Percentiles rank a stretch among this genome's conserved stretches.
Conservation (phyloP, 92 coral and sea anemone genomes). For the Phenganax subtilis region DNA sequence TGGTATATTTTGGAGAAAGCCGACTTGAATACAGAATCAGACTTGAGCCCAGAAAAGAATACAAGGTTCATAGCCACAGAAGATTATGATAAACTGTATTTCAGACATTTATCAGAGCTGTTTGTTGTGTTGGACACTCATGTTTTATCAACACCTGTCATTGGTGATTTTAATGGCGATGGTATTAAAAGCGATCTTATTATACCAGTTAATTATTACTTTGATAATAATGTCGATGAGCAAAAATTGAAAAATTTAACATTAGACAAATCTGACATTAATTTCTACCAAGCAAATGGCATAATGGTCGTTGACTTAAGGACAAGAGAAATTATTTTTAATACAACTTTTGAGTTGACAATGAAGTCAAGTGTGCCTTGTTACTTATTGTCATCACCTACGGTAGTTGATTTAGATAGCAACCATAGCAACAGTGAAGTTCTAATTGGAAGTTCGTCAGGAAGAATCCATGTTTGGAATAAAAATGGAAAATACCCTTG, state of each 20-base stretch:
- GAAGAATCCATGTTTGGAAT: slow-evolving; percentile 50
- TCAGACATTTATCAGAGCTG: not conserved
- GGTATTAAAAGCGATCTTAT: slow-evolving; percentile 74
- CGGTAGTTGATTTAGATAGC: slow-evolving; percentile 50
- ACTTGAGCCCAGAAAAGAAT: slow-evolving; percentile 14
- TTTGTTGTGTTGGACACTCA: slow-evolving; percentile 78
- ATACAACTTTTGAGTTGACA: slow-evolving; percentile 63
- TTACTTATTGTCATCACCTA: slow-evolving; percentile 57
- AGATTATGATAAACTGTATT: not conserved
- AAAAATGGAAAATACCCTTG: slow-evolving; percentile 59
- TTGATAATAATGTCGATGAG: slow-evolving; percentile 48
- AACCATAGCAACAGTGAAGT: slow-evolving; percentile 25
- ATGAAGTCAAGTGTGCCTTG: slow-evolving; percentile 72
- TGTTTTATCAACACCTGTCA: slow-evolving; percentile 81
- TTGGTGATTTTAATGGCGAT: slow-evolving; percentile 77
- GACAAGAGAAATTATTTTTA: slow-evolving; percentile 47
- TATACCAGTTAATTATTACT: slow-evolving; percentile 77
- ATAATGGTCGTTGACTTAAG: slow-evolving; percentile 59
- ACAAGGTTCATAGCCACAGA: slow-evolving; percentile 11
- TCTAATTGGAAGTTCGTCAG: slow-evolving; percentile 63
- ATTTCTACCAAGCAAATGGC: slow-evolving; percentile 67
- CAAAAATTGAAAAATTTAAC: slow-evolving; percentile 11
- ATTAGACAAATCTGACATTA: slow-evolving; percentile 31
- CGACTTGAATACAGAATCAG: not conserved
- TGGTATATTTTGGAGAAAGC: slow-evolving; percentile 13